Conservation (phyloP, 1,140 invertebrate species). For the Cardiocondyla obscurior region DNA sequence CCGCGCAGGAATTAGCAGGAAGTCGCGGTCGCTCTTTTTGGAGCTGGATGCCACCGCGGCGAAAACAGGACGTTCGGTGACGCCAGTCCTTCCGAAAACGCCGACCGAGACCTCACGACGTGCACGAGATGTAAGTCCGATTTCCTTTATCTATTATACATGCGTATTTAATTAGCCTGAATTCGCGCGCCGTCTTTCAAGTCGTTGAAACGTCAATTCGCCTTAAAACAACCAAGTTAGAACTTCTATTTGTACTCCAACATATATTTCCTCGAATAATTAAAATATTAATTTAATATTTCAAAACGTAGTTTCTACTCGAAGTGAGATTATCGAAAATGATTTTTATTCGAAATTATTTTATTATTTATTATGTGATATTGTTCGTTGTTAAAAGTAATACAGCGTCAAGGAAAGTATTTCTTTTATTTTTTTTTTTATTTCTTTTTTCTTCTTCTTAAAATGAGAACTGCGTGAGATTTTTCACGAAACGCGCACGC, state of each 20-base stretch:
- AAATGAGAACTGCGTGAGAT: not conserved
- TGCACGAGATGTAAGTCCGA: conserved; percentile 85
- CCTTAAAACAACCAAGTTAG: not conserved
- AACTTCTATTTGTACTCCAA: too few species aligned
- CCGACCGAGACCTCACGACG: conserved; percentile 83
- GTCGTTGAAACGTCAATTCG: not conserved
- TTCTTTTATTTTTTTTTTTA: not conserved
- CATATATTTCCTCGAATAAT: too few species aligned
- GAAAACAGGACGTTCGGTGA: conserved; percentile 82
- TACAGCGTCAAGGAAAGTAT: not conserved
- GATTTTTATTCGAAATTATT: not conserved
- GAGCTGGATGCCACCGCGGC: conserved; percentile 90
- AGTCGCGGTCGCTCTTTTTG: conserved; percentile 93
- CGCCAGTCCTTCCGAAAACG: conserved; percentile 81
- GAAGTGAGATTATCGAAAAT: too few species aligned
- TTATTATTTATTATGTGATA: not conserved
- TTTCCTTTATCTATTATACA: not conserved
- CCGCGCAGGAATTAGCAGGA: conserved; percentile 91
- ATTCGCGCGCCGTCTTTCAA: not conserved
- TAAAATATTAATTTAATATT: not conserved
- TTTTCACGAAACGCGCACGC: not conserved
- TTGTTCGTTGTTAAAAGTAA: not conserved
- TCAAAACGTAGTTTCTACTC: not conserved
- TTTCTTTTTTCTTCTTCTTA: not conserved
- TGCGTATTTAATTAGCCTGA: too few species aligned